Evolutionary conservation across 2,888 invertebrate genomes (phyloP).

Genomic region (Caenorhabditis plicata): DNA sequence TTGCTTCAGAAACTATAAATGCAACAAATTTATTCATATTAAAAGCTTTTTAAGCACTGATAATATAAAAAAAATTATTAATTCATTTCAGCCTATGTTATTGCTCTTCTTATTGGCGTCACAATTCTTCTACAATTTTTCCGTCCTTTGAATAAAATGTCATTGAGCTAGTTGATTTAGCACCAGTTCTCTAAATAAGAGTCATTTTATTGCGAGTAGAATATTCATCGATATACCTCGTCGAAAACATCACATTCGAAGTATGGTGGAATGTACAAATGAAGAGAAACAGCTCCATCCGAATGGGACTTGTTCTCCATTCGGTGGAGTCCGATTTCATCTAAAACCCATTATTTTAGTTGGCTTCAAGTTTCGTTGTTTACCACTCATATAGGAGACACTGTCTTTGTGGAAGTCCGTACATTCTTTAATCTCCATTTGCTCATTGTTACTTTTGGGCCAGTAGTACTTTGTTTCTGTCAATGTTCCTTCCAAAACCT

Average conservation of each 20-base stretch:
- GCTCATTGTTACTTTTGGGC: conserved; percentile 72
- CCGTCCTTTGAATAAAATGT: conserved; percentile 63
- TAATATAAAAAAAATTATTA: too few species aligned
- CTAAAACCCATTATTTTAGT: conserved; percentile 73
- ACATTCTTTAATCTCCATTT: conserved; percentile 74
- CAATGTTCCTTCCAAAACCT: conserved; percentile 78
- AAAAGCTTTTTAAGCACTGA: too few species aligned
- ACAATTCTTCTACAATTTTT: conserved; percentile 51
- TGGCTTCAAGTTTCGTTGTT: conserved; percentile 3
- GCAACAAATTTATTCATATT: too few species aligned
- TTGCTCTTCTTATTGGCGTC: too few species aligned
- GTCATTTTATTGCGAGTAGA: background rate
- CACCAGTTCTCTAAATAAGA: conserved; percentile 38
- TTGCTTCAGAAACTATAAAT: too few species aligned
- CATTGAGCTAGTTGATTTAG: conserved; percentile 43
- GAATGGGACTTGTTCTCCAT: conserved; percentile 90
- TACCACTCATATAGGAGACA: conserved; percentile 94
- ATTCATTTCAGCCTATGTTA: too few species aligned
- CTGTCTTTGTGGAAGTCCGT: conserved; percentile 76
- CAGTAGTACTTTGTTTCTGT: conserved; percentile 82
- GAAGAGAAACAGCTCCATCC: conserved; percentile 85
- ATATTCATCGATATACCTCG: conserved; percentile 70
- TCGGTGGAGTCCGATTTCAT: conserved; percentile 88
- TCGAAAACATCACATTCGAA: conserved; percentile 86
- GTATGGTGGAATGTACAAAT: conserved; percentile 93